Conservation (phyloP, 2,888 invertebrate genomes). For the Microctonus aethiopoides region DNA sequence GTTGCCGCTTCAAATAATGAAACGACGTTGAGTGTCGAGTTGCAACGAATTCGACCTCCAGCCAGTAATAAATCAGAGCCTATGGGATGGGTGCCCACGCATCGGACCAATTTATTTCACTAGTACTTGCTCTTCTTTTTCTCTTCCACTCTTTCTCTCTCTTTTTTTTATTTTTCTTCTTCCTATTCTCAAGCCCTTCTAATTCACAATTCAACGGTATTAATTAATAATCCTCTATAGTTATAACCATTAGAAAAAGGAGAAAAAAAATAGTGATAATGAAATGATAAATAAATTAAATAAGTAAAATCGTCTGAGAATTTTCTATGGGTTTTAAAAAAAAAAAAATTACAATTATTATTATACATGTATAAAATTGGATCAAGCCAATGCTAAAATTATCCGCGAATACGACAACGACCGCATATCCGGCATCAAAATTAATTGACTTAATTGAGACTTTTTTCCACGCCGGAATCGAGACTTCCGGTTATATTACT, state of each 20-base stretch:
- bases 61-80: slow-evolving; percentile 32
- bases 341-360: no score
- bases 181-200: not conserved
- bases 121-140: no score
- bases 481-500: slow-evolving; percentile 40
- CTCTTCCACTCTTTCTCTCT: not conserved
- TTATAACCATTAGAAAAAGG: not conserved
- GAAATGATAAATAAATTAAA: not conserved
- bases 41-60: slow-evolving; percentile 31
- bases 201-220: not conserved
- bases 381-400: slow-evolving; percentile 6
- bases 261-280: not conserved
- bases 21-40: slow-evolving; percentile 17
- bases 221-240: slow-evolving; percentile 3
- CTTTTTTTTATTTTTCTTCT: not conserved
- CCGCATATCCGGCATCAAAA: slow-evolving; percentile 42
- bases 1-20: not conserved
- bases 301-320: not conserved
- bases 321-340: not conserved
- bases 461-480: slow-evolving; percentile 45
- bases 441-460: slow-evolving; percentile 45
- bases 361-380: not conserved
- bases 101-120: slow-evolving; percentile 26
- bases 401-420: slow-evolving; percentile 21
- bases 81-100: slow-evolving; percentile 28